These are phyloP conservation scores for Xenentodon cancila DNA, from an alignment of 2,797 vertebrate genomes.

Conservation along the genomic window DNA sequence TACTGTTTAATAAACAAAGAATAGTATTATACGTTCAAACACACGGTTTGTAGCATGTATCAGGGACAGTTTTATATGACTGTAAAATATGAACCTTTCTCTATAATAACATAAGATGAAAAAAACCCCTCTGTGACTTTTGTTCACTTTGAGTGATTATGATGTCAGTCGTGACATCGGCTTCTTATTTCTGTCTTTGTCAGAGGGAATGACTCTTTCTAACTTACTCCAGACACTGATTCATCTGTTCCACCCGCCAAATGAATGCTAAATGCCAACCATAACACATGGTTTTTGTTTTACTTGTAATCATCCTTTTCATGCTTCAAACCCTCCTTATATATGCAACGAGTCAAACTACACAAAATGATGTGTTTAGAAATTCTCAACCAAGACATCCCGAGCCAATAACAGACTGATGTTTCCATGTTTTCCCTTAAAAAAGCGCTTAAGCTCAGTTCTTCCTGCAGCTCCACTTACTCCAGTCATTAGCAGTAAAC, in stretches of 20 bases:
- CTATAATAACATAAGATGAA: no score
- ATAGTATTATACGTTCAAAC: no score
- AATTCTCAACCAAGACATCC: not conserved
- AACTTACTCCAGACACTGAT: no score
- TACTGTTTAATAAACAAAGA: no score
- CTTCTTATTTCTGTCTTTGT: no score
- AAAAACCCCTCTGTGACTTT: no score
- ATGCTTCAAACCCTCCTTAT: not conserved
- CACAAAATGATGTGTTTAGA: not conserved
- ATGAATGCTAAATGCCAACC: not conserved
- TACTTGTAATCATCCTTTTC: not conserved
- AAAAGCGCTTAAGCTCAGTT: conserved; percentile 3
- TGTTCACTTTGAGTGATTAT: no score
- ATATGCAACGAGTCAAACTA: not conserved
- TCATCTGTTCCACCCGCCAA: not conserved
- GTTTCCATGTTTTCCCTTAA: not conserved
- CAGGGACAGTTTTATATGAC: no score
- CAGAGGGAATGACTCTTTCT: no score
- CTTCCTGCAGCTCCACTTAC: not conserved
- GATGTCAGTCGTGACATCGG: no score
- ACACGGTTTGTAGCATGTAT: no score
- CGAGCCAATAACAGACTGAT: not conserved
- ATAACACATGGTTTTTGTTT: not conserved
- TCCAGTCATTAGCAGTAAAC: conserved; percentile 22
- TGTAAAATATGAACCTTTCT: no score